Percentiles rank a stretch among this genome's conserved stretches.
phyloP scores from a whole-genome alignment of 2,888 invertebrate genomes.

The Polyploca ridens region DNA sequence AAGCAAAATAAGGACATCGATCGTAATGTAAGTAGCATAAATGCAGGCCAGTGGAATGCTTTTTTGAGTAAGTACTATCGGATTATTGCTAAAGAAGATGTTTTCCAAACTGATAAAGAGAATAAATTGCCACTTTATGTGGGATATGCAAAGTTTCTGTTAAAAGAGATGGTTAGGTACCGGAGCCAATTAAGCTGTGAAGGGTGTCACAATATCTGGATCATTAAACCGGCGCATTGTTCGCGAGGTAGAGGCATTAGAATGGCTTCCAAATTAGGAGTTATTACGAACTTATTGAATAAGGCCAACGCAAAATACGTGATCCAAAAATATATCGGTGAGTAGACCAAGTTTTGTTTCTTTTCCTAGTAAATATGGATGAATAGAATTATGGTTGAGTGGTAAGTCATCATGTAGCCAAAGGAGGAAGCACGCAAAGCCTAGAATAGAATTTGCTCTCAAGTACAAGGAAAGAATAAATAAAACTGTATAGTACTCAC shows the following conservation, averaged over 20 bases:
- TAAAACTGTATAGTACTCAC: no score
- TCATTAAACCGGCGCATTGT: constrained; percentile 93
- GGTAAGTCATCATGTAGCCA: no score
- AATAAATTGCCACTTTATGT: constrained; percentile 65
- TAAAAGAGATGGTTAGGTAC: constrained; percentile 84
- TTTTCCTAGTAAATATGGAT: no score
- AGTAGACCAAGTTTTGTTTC: constrained; percentile 29
- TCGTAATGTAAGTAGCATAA: constrained; percentile 58
- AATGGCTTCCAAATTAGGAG: constrained; percentile 89
- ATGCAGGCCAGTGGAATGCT: constrained; percentile 87
- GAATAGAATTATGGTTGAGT: no score
- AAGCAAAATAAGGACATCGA: constrained; percentile 88
- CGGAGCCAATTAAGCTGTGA: constrained; percentile 88
- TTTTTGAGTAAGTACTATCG: constrained; percentile 88
- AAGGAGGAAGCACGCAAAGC: no score
- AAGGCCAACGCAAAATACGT: constrained; percentile 88
- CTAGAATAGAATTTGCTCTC: no score
- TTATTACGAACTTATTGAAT: constrained; percentile 87
- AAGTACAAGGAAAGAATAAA: no score
- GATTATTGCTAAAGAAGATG: constrained; percentile 84
- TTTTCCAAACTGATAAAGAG: constrained; percentile 71
- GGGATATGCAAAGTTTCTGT: constrained; percentile 79
- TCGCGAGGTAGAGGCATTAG: constrained; percentile 93
- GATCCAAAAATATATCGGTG: constrained; percentile 96
- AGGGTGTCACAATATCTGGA: constrained; percentile 94